Base-by-base conservation (phyloP, 2,113 vertebrate species). In the Oncorhynchus gorbuscha region DNA sequence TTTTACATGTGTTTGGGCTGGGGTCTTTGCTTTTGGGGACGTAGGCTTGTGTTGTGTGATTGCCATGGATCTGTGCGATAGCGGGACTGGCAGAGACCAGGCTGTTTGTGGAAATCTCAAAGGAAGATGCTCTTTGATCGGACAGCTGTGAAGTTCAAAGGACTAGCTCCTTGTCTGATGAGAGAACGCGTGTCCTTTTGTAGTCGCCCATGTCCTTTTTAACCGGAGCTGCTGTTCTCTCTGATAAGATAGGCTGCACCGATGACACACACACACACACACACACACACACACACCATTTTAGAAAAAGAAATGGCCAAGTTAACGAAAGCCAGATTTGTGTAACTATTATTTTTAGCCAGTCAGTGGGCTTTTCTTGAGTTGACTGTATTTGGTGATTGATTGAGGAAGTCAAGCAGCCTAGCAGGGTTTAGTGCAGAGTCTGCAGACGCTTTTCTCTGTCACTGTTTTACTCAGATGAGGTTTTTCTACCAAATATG, bases 111-210 rank as follows among this genome's bases (percentile, higher is more conserved):
- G 69, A 77, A 67, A 80, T 74, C 78, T 77, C 76, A 84, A 81
- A 84, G 81, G 81, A 75, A 69, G 62, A 32, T 72, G 49, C 71
- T 39, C 75, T 87, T 87, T 87, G 81, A 87, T 87, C 73, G 72
- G 79, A 85, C 79, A 85, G 81, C 86, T 87, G 86, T 73, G 77
- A 81, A 78, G 83, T 83, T 87, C 83, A 87, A 87, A 87, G 86
- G 74, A 68, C 58, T 62, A 35, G 62, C 71, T 35, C 62, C 68
- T 22, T 49, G 71, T 79, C 78, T 69, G 80, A 86, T 20, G n/a
- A 69, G 66, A 71, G 71, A 70, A 70, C 72, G 75, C 69, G 69
- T 55, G 16, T 55, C 72, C 65, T 68, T 69, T 81, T 76, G 6
- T 76, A 32, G 74, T 73, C 8, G 55, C n/a, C 59, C n/a, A n/a